Percentiles rank a stretch among this genome's conserved stretches.
These are phyloP conservation scores for Nasalis larvatus DNA, from an alignment of 2,113 vertebrate genomes.

Conservation along the genomic window DNA sequence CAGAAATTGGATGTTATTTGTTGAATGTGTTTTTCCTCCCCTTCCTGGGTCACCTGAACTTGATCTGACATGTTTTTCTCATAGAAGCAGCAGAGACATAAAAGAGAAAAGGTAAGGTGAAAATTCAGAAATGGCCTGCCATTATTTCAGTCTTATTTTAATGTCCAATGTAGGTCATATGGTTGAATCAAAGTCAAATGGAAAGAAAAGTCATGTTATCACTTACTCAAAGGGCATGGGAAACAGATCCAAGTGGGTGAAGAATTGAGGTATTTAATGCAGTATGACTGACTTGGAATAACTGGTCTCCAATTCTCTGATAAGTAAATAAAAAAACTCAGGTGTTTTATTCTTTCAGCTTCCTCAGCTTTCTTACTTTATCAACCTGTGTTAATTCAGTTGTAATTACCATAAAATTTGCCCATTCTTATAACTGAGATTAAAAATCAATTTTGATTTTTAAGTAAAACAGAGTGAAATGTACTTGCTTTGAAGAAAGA, in stretches of 20 bases:
- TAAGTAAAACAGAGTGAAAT: neutral
- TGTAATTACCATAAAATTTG: neutral
- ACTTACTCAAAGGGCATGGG: neutral
- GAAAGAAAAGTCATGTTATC: neutral
- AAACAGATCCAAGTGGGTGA: neutral
- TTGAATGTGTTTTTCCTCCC: neutral
- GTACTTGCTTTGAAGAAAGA: neutral
- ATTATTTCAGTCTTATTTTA: neutral
- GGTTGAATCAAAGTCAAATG: neutral
- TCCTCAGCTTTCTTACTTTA: neutral
- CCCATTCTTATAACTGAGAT: neutral
- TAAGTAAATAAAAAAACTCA: neutral
- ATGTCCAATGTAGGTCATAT: neutral
- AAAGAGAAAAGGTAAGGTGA: neutral
- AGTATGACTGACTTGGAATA: neutral
- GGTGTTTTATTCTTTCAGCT: neutral
- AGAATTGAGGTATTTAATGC: neutral
- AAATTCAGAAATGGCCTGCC: neutral
- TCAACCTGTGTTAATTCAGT: neutral
- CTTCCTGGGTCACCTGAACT: neutral
- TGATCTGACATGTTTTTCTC: neutral
- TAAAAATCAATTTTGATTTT: neutral
- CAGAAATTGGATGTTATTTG: neutral
- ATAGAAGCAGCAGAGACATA: neutral
- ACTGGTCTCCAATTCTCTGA: neutral